Conservation (phyloP, 2,888 invertebrate species). For the Acanthosepion esculentum region DNA sequence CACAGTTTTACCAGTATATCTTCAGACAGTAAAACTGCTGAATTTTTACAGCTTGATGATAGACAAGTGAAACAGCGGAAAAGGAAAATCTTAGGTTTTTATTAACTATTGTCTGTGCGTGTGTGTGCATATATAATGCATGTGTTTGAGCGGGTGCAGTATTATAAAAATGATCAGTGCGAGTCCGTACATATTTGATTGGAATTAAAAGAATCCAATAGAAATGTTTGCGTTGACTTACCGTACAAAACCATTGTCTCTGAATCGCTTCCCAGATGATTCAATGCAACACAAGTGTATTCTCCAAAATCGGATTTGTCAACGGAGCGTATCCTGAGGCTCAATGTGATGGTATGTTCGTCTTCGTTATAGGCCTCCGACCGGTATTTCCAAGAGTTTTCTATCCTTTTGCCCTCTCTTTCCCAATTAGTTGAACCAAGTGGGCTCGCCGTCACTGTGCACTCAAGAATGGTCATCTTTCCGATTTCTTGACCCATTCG, state of each 20-base stretch:
- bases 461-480: constrained; percentile 72
- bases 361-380: constrained; percentile 68
- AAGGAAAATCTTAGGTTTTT: no score
- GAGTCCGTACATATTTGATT: no score
- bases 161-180: no score
- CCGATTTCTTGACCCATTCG: constrained; percentile 69
- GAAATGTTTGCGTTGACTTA: constrained; percentile 51
- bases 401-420: constrained; percentile 60
- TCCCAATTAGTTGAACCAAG: constrained; percentile 69
- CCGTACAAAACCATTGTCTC: constrained; percentile 64
- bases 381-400: constrained; percentile 62
- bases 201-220: not conserved
- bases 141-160: no score
- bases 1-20: no score
- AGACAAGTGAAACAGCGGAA: no score
- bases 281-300: constrained; percentile 65
- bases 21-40: no score
- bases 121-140: no score
- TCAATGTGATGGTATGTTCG: constrained; percentile 65
- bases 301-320: constrained; percentile 63
- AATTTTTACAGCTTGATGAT: no score
- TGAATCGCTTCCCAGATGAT: constrained; percentile 62
- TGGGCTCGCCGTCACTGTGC: constrained; percentile 70
- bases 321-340: constrained; percentile 62
- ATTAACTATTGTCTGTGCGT: no score